Conservation (phyloP, 2,797 vertebrate species). For the Labroides dimidiatus region DNA sequence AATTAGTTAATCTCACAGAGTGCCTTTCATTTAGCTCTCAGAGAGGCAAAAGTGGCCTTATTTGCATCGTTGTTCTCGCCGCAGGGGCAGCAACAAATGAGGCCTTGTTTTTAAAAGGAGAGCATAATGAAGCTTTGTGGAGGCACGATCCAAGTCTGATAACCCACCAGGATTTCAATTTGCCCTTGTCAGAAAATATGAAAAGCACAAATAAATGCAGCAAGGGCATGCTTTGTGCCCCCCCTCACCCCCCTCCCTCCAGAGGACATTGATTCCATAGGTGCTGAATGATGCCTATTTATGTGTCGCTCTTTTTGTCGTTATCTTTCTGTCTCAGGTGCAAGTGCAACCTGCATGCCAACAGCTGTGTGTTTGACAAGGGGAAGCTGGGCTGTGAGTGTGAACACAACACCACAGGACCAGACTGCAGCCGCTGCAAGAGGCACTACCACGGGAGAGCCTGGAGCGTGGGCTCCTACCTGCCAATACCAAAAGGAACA, state of each 20-base stretch:
- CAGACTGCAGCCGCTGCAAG: conserved; percentile 98
- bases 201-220: conserved; percentile 55
- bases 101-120: conserved; percentile 63
- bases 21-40: conserved; percentile 73
- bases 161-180: conserved; percentile 73
- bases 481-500: conserved; percentile 98
- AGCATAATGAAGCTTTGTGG: conserved; percentile 74
- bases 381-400: conserved; percentile 96
- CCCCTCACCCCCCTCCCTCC: conserved; percentile 32
- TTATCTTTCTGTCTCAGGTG: conserved; percentile 86
- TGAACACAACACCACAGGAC: conserved; percentile 98
- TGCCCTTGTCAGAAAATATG: conserved; percentile 56
- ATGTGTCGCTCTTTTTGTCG: conserved; percentile 54
- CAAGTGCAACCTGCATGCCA: conserved; percentile 98
- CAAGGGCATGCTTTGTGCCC: conserved; percentile 41
- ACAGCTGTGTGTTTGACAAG: conserved; percentile 96
- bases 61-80: conserved; percentile 69
- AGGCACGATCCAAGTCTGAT: conserved; percentile 63
- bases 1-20: conserved; percentile 71
- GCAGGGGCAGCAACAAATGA: conserved; percentile 72
- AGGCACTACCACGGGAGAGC: conserved; percentile 96
- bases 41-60: conserved; percentile 75
- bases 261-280: conserved; percentile 53
- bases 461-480: conserved; percentile 97
- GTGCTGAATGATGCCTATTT: conserved; percentile 61